A percentile compares a stretch with the other conserved stretches of the same genome.
Evolutionary conservation across 2,113 vertebrate species (phyloP).

Genomic region (Macquaria ambigua): DNA sequence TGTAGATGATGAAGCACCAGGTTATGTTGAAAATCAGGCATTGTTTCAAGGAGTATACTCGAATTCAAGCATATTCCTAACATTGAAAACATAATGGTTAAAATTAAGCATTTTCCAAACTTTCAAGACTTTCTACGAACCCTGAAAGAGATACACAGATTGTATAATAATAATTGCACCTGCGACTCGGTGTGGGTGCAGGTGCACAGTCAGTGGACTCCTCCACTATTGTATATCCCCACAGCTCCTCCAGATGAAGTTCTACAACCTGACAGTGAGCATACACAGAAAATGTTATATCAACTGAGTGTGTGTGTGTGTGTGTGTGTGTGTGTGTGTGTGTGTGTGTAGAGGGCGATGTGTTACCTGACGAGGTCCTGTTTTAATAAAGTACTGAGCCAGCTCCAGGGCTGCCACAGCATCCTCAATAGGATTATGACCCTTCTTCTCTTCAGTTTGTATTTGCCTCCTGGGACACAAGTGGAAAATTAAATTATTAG

Average conservation of each 20-base stretch:
- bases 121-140: too few relatives aligned
- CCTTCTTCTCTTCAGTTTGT: slow-evolving; percentile 82
- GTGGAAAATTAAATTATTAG: not conserved
- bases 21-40: too few relatives aligned
- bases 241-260: slow-evolving; percentile 74
- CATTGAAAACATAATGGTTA: too few relatives aligned
- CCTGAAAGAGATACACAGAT: not conserved
- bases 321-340: slow-evolving; percentile 1
- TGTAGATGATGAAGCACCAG: too few relatives aligned
- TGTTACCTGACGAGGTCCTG: slow-evolving; percentile 88
- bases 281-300: not conserved
- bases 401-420: slow-evolving; percentile 89
- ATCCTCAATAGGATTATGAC: slow-evolving; percentile 91
- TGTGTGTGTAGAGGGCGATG: not conserved
- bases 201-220: slow-evolving; percentile 16
- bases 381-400: slow-evolving; percentile 90
- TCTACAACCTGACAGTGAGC: slow-evolving; percentile 75
- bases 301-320: not conserved
- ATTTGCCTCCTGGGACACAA: slow-evolving; percentile 86
- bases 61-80: too few relatives aligned
- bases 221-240: slow-evolving; percentile 56
- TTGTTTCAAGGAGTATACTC: too few relatives aligned
- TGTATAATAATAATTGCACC: slow-evolving; percentile 51
- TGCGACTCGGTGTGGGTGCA: slow-evolving; percentile 28
- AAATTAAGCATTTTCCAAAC: too few relatives aligned